Evolutionary conservation across 2,888 invertebrate genomes (phyloP), one percentile per base, ranked within the genome.

Genomic region (Tachina lurida): DNA sequence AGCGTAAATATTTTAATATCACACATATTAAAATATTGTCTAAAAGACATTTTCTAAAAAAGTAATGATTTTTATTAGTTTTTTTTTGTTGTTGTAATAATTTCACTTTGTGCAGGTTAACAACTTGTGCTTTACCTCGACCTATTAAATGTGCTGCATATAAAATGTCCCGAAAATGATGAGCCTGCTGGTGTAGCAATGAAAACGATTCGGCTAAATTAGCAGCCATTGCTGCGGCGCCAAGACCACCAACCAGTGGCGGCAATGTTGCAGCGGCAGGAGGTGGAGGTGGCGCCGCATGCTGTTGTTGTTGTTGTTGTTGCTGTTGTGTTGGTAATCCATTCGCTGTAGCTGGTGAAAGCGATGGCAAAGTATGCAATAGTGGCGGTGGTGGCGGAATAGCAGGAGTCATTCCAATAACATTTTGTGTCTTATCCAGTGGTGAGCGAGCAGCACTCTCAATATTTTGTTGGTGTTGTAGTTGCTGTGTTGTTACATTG

Each of bases 141-240:
- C 91, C 91, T 89, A 95, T 93, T 91, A 95, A 93, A 93, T 94
- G 95, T 88, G 95, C 94, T 87, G 95, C 94, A 89, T 95, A 93
- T 93, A 95, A 94, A 94, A 95, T 94, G 91, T 95, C 95, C 93
- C 94, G 94, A 90, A 95, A 93, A 91, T 95, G 94, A 85, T 89
- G 90, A 88, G 91, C 91, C 89, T 91, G 91, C 87, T 91, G 92
- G 76, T 91, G 91, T 89, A 92, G 88, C 88, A 94, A 93, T 79
- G 94, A 93, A 89, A 92, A 92, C 75, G 92, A 92, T 87, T 92
- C 92, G 90, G 93, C 91, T 89, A 93, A 91, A 93, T 92, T 90
- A 88, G 91, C 90, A 86, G 90, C 90, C 88, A 91, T 89, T 79
- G 89, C 89, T 78, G 90, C 92, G 71, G 88, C 84, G 62, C 86